Base-by-base conservation (phyloP, 2,888 invertebrate species). In the Paralinhomoeus sp. region DNA sequence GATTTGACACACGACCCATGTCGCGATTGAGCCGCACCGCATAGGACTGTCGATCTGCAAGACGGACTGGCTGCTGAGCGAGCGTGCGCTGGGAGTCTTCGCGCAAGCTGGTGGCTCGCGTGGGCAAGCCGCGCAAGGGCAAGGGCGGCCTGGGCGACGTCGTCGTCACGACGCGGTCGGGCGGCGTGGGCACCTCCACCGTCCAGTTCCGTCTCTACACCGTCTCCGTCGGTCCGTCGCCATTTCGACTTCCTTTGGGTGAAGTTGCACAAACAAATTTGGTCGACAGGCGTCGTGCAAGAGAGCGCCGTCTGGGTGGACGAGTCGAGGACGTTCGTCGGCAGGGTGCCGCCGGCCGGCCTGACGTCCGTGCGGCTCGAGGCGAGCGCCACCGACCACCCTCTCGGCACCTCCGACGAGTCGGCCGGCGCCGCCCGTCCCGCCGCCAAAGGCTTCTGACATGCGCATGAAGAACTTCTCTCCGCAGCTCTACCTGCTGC, bases 231-330 rank as follows among this genome's bases (percentile, higher is more conserved):
- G 31, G 31, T 12, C 31, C 31, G 9, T 12, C 31, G 31, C 31
- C 9, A 15, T 31, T n/a, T n/a, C n/a, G n/a, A n/a, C n/a, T n/a
- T n/a, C n/a, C n/a, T n/a, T n/a, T n/a, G n/a, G n/a, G n/a, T n/a
- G n/a, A n/a, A n/a, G n/a, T n/a, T n/a, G n/a, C n/a, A n/a, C n/a
- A n/a, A n/a, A n/a, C n/a, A n/a, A 31, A 15, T 15, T 31, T 31
- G 31, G 31, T 31, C 15, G 9, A 7, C 9, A 27, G 27, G 27
- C 27, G 17, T 35, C 18, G 5, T 20, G 2, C 21, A 93, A 63
- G 93, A 93, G 63, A 87, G 85, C 53, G 87, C 91, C 7, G 85
- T 97, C 3, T 97, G 93, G 93, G 82, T 93, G 1, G 91, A 97
- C 64, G 97, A 97, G 67, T 77, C 83, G 1, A 71, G 84, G 45